A percentile compares a stretch with the other conserved stretches of the same genome.
Evolutionary conservation across 2,888 invertebrate species (phyloP).

Genomic region (Drosophila subsilvestris): DNA sequence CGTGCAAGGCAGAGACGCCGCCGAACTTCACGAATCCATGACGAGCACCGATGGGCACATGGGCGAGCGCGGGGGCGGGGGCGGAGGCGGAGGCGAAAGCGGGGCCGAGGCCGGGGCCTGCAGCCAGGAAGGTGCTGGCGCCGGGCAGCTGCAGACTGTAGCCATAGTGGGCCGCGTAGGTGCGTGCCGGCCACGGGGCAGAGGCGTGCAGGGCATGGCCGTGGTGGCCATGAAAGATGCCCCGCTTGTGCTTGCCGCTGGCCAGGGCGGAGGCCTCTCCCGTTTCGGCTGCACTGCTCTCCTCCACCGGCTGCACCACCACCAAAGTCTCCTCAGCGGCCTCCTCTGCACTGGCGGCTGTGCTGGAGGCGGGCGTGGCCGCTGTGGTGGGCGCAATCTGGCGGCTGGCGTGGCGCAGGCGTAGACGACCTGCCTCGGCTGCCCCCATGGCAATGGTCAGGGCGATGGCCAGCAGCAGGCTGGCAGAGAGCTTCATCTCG

Average conservation of each 20-base stretch:
- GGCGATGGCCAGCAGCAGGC: slow-evolving; percentile 21
- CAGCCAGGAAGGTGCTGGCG: slow-evolving; percentile 60
- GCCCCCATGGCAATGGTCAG: slow-evolving; percentile 10
- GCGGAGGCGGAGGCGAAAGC: neutral
- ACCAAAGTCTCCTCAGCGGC: slow-evolving; percentile 4
- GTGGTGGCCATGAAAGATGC: slow-evolving; percentile 66
- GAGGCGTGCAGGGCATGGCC: slow-evolving; percentile 24
- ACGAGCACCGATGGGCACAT: slow-evolving; percentile 4
- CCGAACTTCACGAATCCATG: slow-evolving; percentile 60
- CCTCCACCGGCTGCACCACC: slow-evolving; percentile 6
- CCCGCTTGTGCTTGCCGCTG: slow-evolving; percentile 76
- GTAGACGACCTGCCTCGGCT: slow-evolving; percentile 45
- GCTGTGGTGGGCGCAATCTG: slow-evolving; percentile 43
- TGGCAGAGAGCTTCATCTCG: slow-evolving; percentile 37
- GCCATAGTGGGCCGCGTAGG: slow-evolving; percentile 81
- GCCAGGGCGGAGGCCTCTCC: slow-evolving; percentile 4
- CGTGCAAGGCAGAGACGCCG: slow-evolving; percentile 27
- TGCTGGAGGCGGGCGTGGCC: slow-evolving; percentile 12
- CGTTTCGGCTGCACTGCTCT: slow-evolving; percentile 14
- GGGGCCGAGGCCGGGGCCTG: neutral
- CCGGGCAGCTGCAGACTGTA: slow-evolving; percentile 78
- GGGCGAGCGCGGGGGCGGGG: slow-evolving; percentile 41
- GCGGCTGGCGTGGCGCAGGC: slow-evolving; percentile 57
- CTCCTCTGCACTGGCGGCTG: neutral
- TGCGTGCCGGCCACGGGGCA: slow-evolving; percentile 75